A percentile compares a stretch with the other conserved stretches of the same genome.
Evolutionary conservation across 2,888 invertebrate genomes (phyloP).

Genomic region (Pammene fasciana): DNA sequence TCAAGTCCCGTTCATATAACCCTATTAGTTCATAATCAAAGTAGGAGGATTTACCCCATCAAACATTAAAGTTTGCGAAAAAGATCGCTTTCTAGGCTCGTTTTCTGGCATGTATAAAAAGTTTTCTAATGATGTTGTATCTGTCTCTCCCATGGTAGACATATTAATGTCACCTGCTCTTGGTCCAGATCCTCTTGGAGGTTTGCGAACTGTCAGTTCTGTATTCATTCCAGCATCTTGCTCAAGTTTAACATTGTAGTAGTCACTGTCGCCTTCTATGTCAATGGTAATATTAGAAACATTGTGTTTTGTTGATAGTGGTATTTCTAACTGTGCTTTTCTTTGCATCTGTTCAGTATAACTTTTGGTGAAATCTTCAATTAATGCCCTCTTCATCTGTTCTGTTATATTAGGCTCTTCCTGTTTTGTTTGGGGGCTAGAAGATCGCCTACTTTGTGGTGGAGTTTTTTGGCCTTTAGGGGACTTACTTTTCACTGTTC

Average conservation of each 20-base stretch:
- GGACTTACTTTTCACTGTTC: conserved; percentile 1
- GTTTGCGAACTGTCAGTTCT: conserved; percentile 59
- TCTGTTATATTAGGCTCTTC: conserved; percentile 50
- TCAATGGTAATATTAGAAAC: conserved; percentile 64
- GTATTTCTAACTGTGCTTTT: conserved; percentile 42
- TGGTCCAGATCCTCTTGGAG: conserved; percentile 41
- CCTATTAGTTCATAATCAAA: background rate
- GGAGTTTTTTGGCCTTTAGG: conserved; percentile 12
- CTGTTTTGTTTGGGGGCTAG: conserved; percentile 37
- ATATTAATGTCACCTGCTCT: conserved; percentile 20
- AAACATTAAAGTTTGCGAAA: conserved; percentile 44
- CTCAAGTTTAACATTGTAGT: conserved; percentile 61
- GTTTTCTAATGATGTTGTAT: conserved; percentile 48
- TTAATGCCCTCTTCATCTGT: conserved; percentile 59
- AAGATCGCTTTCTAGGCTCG: conserved; percentile 41
- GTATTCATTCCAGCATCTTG: conserved; percentile 53
- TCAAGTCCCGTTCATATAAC: too few relatives aligned
- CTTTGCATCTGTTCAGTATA: conserved; percentile 49
- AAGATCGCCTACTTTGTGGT: conserved; percentile 28
- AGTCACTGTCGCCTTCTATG: conserved; percentile 64
- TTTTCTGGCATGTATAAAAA: conserved; percentile 47
- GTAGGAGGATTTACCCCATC: conserved; percentile 42
- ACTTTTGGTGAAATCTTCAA: conserved; percentile 60
- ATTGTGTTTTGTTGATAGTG: conserved; percentile 46
- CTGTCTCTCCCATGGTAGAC: conserved; percentile 30